Evolutionary conservation across 2,888 invertebrate genomes (phyloP).

Genomic region (Chirona hameri): DNA sequence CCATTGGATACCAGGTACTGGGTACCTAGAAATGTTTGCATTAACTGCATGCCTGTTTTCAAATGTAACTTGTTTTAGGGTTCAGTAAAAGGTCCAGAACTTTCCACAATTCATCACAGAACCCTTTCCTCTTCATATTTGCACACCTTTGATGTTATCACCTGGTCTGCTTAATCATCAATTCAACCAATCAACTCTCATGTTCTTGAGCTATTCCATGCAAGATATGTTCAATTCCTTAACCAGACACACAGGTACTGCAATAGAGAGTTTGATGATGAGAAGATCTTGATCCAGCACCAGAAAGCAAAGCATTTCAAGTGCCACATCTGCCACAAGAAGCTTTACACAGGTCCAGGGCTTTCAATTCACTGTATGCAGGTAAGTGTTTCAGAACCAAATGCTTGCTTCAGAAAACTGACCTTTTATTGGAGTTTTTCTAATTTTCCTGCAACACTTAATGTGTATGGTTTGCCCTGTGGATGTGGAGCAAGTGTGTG

Average conservation of each 20-base stretch:
- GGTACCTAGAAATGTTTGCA: too few relatives aligned
- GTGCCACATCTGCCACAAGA: slow-evolving; percentile 99
- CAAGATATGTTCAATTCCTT: slow-evolving; percentile 10
- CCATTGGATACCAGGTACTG: too few relatives aligned
- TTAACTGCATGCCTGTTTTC: too few relatives aligned
- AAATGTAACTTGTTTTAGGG: too few relatives aligned
- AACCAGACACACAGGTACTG: slow-evolving; percentile 79
- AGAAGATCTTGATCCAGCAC: slow-evolving; percentile 98
- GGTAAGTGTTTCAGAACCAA: slow-evolving; percentile 54
- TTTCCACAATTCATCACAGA: too few relatives aligned
- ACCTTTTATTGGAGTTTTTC: not conserved
- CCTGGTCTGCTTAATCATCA: too few relatives aligned
- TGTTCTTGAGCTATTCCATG: too few relatives aligned
- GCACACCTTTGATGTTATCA: too few relatives aligned
- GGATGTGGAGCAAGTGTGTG: slow-evolving; percentile 12
- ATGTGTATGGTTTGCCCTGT: not conserved
- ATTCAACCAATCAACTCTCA: too few relatives aligned
- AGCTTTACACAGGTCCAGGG: slow-evolving; percentile 96
- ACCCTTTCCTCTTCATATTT: too few relatives aligned
- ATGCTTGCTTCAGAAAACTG: not conserved
- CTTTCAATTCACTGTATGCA: slow-evolving; percentile 99
- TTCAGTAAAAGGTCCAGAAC: too few relatives aligned
- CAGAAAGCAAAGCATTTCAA: slow-evolving; percentile 99
- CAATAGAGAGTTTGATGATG: slow-evolving; percentile 99
- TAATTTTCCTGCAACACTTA: not conserved